Conservation (phyloP, 2,113 vertebrate genomes). For the Dasypus novemcinctus region DNA sequence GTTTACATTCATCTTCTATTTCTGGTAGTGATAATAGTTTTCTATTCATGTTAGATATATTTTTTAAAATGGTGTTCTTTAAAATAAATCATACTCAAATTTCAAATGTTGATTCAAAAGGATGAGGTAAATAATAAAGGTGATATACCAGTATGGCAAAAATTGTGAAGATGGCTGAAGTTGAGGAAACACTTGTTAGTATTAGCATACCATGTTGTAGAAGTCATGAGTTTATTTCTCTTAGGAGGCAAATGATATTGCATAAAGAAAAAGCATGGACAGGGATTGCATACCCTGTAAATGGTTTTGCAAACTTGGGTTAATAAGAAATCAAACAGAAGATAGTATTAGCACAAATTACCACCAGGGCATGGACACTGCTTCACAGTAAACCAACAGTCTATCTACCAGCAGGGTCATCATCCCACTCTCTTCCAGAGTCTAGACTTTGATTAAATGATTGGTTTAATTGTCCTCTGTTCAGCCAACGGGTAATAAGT, state of each 20-base stretch:
- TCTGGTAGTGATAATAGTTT: not conserved
- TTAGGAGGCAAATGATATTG: not conserved
- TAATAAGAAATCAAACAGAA: not conserved
- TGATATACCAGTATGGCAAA: not conserved
- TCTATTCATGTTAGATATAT: not conserved
- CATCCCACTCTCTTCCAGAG: not conserved
- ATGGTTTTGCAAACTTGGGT: not conserved
- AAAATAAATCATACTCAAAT: not conserved
- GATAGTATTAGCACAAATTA: not conserved
- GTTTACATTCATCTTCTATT: not conserved
- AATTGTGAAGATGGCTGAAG: not conserved
- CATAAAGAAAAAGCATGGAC: not conserved
- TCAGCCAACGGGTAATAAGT: not conserved
- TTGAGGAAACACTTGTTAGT: not conserved
- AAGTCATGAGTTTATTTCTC: not conserved
- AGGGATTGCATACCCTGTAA: not conserved
- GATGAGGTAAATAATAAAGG: not conserved
- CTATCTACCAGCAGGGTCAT: not conserved
- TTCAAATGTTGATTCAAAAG: not conserved
- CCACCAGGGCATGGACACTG: not conserved
- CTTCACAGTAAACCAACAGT: not conserved
- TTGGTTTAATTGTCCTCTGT: not conserved
- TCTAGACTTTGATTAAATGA: not conserved
- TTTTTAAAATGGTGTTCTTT: not conserved
- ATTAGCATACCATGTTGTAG: not conserved